These are phyloP conservation scores for Calameuta idolon DNA, from an alignment of 2,888 invertebrate genomes.

Conservation along the genomic window DNA sequence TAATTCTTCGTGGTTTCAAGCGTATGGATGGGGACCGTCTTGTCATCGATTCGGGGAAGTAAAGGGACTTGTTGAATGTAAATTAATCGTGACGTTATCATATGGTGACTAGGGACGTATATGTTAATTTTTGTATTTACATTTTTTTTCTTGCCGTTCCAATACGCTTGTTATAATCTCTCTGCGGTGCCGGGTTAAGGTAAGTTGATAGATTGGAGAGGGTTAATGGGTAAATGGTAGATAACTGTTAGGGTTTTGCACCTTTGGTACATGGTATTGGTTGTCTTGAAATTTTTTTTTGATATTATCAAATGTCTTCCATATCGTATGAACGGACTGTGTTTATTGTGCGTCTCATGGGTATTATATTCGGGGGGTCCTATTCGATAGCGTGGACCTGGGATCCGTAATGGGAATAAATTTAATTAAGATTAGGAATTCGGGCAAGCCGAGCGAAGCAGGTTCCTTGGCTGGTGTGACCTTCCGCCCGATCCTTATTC, in stretches of 20 bases:
- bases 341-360: neutral
- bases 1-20: conserved; percentile 68
- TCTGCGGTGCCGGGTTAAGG: neutral
- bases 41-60: neutral
- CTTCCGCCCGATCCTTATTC: conserved; percentile 39
- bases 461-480: conserved; percentile 40
- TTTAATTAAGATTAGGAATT: conserved; percentile 66
- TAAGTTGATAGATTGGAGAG: neutral
- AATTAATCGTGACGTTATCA: conserved; percentile 62
- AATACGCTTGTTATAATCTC: neutral
- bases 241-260: neutral
- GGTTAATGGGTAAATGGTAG: no score
- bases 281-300: neutral
- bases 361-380: neutral
- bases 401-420: conserved; percentile 58
- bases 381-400: conserved; percentile 9
- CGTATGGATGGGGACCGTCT: conserved; percentile 65
- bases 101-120: conserved; percentile 35
- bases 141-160: conserved; percentile 10
- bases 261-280: neutral
- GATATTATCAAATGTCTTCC: neutral
- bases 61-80: conserved; percentile 34
- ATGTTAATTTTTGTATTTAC: conserved; percentile 21
- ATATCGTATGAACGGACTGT: neutral
- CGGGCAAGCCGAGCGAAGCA: conserved; percentile 51